A percentile compares a stretch with the other conserved stretches of the same genome.
phyloP scores from a whole-genome alignment of 2,888 invertebrate species.

The Catocala fraxini region DNA sequence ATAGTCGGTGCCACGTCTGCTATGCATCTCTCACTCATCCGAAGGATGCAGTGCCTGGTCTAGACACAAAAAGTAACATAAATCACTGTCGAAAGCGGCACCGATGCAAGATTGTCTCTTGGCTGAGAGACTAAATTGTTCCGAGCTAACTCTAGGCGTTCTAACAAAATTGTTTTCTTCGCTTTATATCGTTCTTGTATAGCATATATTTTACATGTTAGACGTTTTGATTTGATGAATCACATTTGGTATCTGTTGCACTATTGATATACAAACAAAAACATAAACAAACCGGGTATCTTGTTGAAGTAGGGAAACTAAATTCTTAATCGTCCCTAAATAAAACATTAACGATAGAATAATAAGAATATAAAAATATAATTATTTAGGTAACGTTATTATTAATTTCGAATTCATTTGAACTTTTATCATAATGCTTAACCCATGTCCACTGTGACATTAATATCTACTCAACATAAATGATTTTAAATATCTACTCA shows the following conservation, averaged over 20 bases:
- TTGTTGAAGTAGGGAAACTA: not conserved
- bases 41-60: conserved; percentile 59
- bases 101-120: conserved; percentile 62
- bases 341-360: no score
- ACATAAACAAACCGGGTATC: conserved; percentile 44
- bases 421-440: no score
- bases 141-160: conserved; percentile 25
- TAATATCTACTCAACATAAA: no score
- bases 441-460: no score
- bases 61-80: conserved; percentile 68
- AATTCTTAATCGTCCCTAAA: no score
- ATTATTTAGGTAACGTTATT: no score
- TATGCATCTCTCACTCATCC: conserved; percentile 59
- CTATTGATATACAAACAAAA: conserved; percentile 40
- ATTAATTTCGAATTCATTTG: no score
- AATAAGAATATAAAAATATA: no score
- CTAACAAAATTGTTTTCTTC: conserved; percentile 28
- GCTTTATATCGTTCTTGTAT: conserved; percentile 27
- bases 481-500: no score
- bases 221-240: conserved; percentile 13
- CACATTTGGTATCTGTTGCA: conserved; percentile 9
- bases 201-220: conserved; percentile 1
- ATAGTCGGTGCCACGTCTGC: conserved; percentile 58
- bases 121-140: conserved; percentile 55
- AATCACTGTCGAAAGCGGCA: conserved; percentile 69